These are phyloP conservation scores for Rynchops niger DNA, from an alignment of 2,113 vertebrate species.

Conservation along the genomic window DNA sequence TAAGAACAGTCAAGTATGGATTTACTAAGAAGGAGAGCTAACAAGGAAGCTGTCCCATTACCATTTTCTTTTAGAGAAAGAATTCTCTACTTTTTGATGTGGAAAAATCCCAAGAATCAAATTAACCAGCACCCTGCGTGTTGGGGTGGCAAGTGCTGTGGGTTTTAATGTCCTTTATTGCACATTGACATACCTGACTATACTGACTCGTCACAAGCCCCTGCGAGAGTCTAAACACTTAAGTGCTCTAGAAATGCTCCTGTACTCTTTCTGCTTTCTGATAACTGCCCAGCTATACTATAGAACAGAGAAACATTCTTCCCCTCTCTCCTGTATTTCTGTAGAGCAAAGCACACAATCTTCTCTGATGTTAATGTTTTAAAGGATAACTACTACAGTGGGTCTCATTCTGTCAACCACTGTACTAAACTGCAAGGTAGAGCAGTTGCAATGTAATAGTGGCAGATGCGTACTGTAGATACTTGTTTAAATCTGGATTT, in stretches of 20 bases:
- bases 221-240: neutral
- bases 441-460: neutral
- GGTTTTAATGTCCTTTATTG: neutral
- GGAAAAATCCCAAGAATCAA: neutral
- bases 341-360: neutral
- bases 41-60: neutral
- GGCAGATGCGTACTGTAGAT: neutral
- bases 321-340: neutral
- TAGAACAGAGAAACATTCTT: neutral
- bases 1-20: neutral
- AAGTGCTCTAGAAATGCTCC: neutral
- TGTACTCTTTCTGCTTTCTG: neutral
- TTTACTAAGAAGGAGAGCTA: neutral
- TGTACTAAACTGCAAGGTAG: neutral
- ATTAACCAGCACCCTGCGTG: neutral
- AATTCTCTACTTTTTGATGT: neutral
- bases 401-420: neutral
- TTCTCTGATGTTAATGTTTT: slow-evolving; percentile 1
- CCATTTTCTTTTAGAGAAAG: neutral
- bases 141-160: neutral
- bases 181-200: neutral
- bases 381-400: neutral
- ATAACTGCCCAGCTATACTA: neutral
- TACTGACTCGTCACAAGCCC: neutral
- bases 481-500: neutral